phyloP scores from a whole-genome alignment of 2,113 vertebrate species.

The Upupa epops region DNA sequence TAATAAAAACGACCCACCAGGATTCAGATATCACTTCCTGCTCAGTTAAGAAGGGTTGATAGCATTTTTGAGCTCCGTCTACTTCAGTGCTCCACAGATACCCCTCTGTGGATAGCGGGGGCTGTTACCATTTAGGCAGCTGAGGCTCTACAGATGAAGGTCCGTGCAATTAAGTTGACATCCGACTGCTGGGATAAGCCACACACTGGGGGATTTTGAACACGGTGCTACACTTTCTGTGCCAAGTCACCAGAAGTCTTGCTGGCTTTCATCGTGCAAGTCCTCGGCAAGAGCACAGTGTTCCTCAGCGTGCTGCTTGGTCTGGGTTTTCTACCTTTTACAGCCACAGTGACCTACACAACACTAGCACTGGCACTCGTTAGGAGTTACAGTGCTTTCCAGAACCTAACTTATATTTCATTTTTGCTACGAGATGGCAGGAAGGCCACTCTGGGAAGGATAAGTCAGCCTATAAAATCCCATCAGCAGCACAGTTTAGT shows the following conservation, averaged over 20 bases:
- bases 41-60: neutral
- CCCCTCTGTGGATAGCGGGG: neutral
- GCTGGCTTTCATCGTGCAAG: neutral
- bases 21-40: neutral
- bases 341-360: neutral
- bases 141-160: neutral
- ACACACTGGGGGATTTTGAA: neutral
- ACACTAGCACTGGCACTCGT: fast-evolving
- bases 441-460: neutral
- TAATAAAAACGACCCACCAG: neutral
- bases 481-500: neutral
- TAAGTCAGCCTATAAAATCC: neutral
- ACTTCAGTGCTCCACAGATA: neutral
- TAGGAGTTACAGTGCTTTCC: neutral
- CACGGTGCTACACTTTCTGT: neutral
- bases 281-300: neutral
- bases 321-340: neutral
- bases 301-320: neutral
- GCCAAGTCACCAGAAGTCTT: neutral
- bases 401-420: neutral
- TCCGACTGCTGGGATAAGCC: neutral
- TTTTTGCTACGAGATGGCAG: neutral
- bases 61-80: neutral
- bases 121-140: neutral
- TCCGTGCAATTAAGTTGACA: neutral